Evolutionary conservation across 1,140 invertebrate genomes (phyloP), one percentile per base, ranked within the genome.

Genomic region (Drosophila rufa): DNA sequence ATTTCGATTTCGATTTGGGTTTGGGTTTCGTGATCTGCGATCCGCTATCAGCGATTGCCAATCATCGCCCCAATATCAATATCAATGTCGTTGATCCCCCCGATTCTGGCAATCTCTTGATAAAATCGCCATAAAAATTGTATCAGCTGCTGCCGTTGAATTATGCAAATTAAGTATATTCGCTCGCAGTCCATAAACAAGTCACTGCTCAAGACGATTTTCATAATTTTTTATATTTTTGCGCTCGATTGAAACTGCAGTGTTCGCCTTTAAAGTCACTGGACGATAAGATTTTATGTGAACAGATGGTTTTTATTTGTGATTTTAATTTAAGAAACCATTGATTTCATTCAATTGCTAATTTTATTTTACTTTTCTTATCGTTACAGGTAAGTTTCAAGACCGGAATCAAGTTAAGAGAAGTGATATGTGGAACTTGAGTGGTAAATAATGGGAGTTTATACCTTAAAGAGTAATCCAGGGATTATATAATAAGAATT

Each of bases 91-190:
- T 78, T 78, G 58, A 57, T 60, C 61, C 62, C 59, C 58, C 8
- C 55, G 73, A 76, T 80, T 80, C 33, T 55, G 51, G 51, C 50
- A 38, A 55, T 38, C 70, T 80, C 57, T 57, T 80, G 79, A 80
- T 81, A 70, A 81, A 81, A 81, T 73, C 58, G 73, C 43, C 79
- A 68, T 82, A 60, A 81, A 78, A 79, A 79, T 62, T 78, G 65
- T 78, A 78, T 77, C 75, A 78, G 57, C 68, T 48, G 68, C 53
- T 62, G 71, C 69, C 69, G 69, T 50, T 65, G 38, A 75, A 65
- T 57, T 75, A 78, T 78, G 75, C 75, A 78, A 78, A 78, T 78
- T 57, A 17, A 45, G 19, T 17, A 56, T 75, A 55, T 55, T 62
- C 48, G 30, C 22, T 62, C 38, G 51, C 67, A 75, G 55, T 71